A percentile compares a stretch with the other conserved stretches of the same genome.
Conservation (phyloP, 2,888 invertebrate genomes). For the Drosophila neonasuta region DNA sequence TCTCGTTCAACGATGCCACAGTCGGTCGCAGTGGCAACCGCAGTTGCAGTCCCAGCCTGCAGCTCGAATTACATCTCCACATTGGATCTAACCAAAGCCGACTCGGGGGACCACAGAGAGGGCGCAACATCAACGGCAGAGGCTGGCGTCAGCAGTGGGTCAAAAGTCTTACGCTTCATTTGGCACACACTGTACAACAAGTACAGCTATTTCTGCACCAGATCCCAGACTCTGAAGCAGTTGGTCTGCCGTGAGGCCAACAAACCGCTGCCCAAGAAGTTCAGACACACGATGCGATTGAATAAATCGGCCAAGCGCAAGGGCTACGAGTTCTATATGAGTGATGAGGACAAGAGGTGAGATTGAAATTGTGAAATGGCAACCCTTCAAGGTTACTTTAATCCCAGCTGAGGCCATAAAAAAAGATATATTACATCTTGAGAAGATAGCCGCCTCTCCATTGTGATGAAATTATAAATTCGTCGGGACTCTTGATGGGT, state of each 20-base stretch:
- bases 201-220: conserved; percentile 67
- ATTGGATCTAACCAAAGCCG: conserved; percentile 56
- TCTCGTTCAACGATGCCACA: conserved; percentile 39
- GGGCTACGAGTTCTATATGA: conserved; percentile 77
- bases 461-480: conserved; percentile 60
- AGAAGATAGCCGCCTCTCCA: conserved; percentile 24
- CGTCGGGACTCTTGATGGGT: conserved; percentile 20
- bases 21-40: conserved; percentile 25
- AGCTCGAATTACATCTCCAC: conserved; percentile 61
- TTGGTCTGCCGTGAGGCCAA: conserved; percentile 73
- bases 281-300: conserved; percentile 73
- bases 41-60: conserved; percentile 26
- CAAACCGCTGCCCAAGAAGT: conserved; percentile 77
- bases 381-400: conserved; percentile 10
- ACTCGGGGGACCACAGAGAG: conserved; percentile 38
- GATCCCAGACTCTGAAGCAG: conserved; percentile 61
- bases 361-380: conserved; percentile 8
- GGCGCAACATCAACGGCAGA: neutral
- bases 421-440: neutral
- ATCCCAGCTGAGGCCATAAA: neutral
- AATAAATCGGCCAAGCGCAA: conserved; percentile 79
- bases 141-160: conserved; percentile 55
- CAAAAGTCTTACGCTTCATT: conserved; percentile 71
- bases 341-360: conserved; percentile 79
- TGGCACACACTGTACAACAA: conserved; percentile 76